Conservation (phyloP, 2,888 invertebrate genomes). For the Pristionchus entomophagus region DNA sequence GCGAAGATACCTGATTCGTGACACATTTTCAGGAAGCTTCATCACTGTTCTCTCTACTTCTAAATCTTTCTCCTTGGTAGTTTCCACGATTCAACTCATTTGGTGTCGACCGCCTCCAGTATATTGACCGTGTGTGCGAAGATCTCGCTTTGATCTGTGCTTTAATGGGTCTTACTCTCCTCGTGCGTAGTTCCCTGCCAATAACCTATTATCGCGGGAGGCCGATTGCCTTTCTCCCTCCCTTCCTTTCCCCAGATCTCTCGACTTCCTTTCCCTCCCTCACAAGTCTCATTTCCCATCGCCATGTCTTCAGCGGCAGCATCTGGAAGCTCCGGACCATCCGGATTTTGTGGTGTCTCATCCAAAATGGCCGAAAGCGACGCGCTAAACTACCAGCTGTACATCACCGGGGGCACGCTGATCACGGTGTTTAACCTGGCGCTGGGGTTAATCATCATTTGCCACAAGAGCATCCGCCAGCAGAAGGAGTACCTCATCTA, state of each 20-base stretch:
- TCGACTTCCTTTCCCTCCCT: background rate
- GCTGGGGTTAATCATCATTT: background rate
- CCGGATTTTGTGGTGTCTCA: conserved; percentile 14
- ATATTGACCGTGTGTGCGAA: background rate
- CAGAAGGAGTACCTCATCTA: conserved; percentile 46
- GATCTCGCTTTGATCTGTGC: background rate
- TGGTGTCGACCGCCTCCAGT: background rate
- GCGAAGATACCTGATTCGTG: background rate
- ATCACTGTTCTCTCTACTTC: background rate
- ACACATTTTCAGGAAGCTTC: background rate
- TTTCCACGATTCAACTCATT: background rate
- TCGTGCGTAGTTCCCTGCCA: background rate
- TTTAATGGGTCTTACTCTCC: background rate
- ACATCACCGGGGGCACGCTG: conserved; percentile 7
- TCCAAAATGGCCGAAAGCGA: background rate
- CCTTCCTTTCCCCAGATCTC: background rate
- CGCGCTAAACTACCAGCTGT: background rate
- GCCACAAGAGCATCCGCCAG: conserved; percentile 12
- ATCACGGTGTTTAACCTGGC: conserved; percentile 20
- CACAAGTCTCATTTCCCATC: background rate
- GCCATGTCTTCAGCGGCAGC: background rate
- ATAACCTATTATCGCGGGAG: background rate
- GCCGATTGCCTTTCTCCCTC: conserved; percentile 12
- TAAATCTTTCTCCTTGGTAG: background rate
- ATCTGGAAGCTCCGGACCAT: background rate